Base-by-base conservation (phyloP, 2,797 vertebrate genomes). In the Typhlichthys subterraneus region DNA sequence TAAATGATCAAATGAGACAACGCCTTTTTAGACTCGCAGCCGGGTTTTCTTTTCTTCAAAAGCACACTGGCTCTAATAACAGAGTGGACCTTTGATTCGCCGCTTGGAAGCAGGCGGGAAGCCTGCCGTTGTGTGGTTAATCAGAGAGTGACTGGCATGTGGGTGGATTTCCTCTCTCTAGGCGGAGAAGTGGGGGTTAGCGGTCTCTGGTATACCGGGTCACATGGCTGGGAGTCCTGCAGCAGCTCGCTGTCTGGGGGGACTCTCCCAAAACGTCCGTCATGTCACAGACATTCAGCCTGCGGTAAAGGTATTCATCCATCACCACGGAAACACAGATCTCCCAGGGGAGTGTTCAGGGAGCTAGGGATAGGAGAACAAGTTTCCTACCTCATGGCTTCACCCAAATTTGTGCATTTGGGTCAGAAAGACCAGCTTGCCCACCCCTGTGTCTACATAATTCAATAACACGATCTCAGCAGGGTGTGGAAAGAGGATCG, bases 1-100 rank as follows among this genome's bases (percentile, higher is more conserved):
- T 92, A 92, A 93, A 92, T 92, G 90, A 93, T 93, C 88, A 91
- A 90, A 92, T 91, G 76, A 90, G 90, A 93, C 91, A 90, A 90
- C 75, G 85, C 65, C 84, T 82, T 90, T 91, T 92, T 82, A 89
- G 90, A 89, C 84, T 85, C 88, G 80, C 87, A 90, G 89, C 90
- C 79, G 72, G 89, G 83, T 85, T 88, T 91, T 88, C 86, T 89
- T 91, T 91, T 89, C 85, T 83, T 89, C 90, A 80, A 85, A 85
- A 87, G 83, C 76, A 72, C 82, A 77, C 75, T 87, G 86, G 81
- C 85, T 90, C 81, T 91, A 92, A 91, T 89, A 92, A 91, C 87
- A 88, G 85, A 90, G 88, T 55, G 53, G 79, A 50, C 70, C 89
- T 93, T 91, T 92, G 88, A 93, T 91, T 91, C 82, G 50, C 69